Base-by-base conservation (phyloP, 2,113 vertebrate genomes). In the Megaceryle maxima region DNA sequence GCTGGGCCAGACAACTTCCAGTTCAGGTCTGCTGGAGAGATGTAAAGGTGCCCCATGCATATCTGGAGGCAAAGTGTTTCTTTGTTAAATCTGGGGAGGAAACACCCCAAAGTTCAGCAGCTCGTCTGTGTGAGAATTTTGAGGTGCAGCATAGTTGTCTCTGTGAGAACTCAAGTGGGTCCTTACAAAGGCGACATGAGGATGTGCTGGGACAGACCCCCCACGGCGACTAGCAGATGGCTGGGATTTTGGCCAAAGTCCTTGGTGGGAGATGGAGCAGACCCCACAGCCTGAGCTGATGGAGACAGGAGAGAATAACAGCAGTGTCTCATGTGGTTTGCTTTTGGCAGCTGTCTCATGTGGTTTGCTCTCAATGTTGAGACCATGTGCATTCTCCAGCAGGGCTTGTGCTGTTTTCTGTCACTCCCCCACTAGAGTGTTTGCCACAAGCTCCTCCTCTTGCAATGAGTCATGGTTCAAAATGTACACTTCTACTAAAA, bases 151-250 rank as follows among this genome's bases (percentile, higher is more conserved):
- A 5, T 7, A 11, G 13, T 20, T 1, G 9, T 24, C 43, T 37
- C 28, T 51, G 13, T 68, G 63, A 68, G 59, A 83, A 7, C 7
- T 62, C 50, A 33, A 35, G 37, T 35, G 62, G 33, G 20, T 64
- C 63, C 85, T 91, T 62, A 56, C 57, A 73, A 81, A 86, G 37
- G 24, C 20, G 77, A 28, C 5, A 1, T 28, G 69, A 81, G 35
- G 31, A 25, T 75, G 41, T 33, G 21, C 44, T 75, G 75, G 67
- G 72, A 74, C 25, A 89, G 35, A 63, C n/a, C 31, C 13, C 50
- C 28, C 17, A 15, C 2, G 3, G 59, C 1, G 28, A 50, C 17
- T 51, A 4, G 16, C 0, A 0, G 0, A 0, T 63, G 56, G 51
- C 68, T 94, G 89, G 69, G 67, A 81, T 63, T 91, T 82, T 0